A percentile compares a stretch with the other conserved stretches of the same genome.
Evolutionary conservation across 2,797 vertebrate species (phyloP).

Genomic region (Semaprochilodus insignis): DNA sequence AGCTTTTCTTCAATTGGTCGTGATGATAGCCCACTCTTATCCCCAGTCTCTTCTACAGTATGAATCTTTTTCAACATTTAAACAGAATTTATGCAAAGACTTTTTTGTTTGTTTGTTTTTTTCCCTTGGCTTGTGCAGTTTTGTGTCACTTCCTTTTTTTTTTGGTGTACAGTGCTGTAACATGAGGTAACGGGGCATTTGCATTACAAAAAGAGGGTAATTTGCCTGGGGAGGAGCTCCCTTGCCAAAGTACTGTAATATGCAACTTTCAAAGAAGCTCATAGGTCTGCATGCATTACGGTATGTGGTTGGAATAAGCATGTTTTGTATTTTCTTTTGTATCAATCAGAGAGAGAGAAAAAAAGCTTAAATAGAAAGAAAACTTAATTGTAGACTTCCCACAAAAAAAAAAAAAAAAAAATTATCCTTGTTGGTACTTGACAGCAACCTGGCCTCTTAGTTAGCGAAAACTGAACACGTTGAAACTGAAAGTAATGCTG

Average conservation of each 20-base stretch:
- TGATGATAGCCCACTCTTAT: constrained; percentile 30
- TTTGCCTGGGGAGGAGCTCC: constrained; percentile 73
- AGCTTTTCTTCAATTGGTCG: constrained; percentile 38
- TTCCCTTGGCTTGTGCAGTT: constrained; percentile 73
- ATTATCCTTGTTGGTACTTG: neutral
- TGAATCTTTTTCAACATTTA: constrained; percentile 35
- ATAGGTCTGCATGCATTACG: constrained; percentile 73
- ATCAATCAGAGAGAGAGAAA: constrained; percentile 33
- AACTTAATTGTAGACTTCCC: constrained; percentile 20
- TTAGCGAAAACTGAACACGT: constrained; percentile 37
- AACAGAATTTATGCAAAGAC: constrained; percentile 71
- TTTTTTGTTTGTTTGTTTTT: constrained; percentile 53
- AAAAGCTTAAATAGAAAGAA: neutral
- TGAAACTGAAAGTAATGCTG: neutral
- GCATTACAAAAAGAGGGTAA: constrained; percentile 71
- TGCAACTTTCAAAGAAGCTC: constrained; percentile 73
- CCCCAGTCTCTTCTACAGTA: constrained; percentile 30
- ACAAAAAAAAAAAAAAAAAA: constrained; percentile 44
- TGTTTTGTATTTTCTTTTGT: constrained; percentile 75
- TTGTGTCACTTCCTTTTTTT: constrained; percentile 77
- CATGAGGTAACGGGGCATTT: constrained; percentile 54
- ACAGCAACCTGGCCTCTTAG: constrained; percentile 4
- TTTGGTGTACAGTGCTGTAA: constrained; percentile 75
- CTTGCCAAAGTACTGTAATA: constrained; percentile 78
- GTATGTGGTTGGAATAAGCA: constrained; percentile 73